Evolutionary conservation across 2,113 vertebrate genomes (phyloP), one percentile per base, ranked within the genome.

Genomic region (Atlantisia rogersi): DNA sequence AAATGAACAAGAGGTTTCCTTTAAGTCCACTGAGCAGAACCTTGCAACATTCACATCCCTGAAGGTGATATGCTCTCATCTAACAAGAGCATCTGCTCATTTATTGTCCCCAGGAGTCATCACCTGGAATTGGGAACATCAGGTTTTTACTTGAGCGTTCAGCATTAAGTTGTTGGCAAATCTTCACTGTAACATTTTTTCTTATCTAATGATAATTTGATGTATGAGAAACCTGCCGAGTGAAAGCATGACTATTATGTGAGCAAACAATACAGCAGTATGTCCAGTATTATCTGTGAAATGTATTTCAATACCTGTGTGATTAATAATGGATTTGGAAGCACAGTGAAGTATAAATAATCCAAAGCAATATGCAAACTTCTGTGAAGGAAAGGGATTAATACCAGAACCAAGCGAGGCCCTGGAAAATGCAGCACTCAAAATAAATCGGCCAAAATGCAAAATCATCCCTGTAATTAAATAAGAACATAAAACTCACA

Each of bases 181-280:
- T 90, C 88, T 93, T 95, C 90, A 84, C 73, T 0, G 1, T 67
- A 79, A 59, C 92, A 92, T 93, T 91, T 95, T 97, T 97, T 94
- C 94, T 95, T 96, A 97, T 97, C 92, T 97, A 96, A 97, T 77
- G 95, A 94, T 96, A 96, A 96, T 96, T 95, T 96, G 96, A 96
- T 96, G 92, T 92, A 94, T 93, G 94, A 96, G 94, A 96, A 95
- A 94, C 94, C 94, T 95, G 95, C 48, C 20, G 39, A 95, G 86
- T 95, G 95, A 94, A 94, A 96, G 85, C 90, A 94, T 25, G 84
- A 40, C 86, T 95, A 69, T 94, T 91, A 94, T 91, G 68, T 60
- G 79, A 96, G 82, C 82, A 91, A 96, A 92, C 95, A 96, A 94
- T 95, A 88, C 88, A 91, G 84, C 95, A 94, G 91, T 96, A 96